These are phyloP conservation scores for Upupa epops DNA, from an alignment of 2,113 vertebrate genomes.

Conservation along the genomic window DNA sequence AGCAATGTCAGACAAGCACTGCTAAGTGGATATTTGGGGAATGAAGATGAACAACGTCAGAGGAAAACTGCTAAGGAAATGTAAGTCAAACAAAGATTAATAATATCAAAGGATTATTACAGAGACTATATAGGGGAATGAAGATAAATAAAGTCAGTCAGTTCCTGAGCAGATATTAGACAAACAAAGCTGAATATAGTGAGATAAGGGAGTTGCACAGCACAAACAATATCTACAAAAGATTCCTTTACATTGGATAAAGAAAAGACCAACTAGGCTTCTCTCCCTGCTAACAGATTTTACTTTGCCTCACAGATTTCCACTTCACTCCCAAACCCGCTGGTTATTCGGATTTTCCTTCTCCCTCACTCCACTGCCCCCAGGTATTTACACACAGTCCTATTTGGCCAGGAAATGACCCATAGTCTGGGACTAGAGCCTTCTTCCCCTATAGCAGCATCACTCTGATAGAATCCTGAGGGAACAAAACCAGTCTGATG, in stretches of 20 bases:
- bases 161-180: neutral
- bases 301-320: neutral
- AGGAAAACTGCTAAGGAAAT: constrained; percentile 50
- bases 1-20: constrained; percentile 29
- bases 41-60: constrained; percentile 35
- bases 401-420: neutral
- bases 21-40: neutral
- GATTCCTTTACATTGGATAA: neutral
- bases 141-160: constrained; percentile 49
- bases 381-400: neutral
- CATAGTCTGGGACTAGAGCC: neutral
- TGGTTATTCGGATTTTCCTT: neutral
- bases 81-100: constrained; percentile 67
- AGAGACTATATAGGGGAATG: constrained; percentile 8
- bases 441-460: neutral
- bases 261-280: neutral
- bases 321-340: neutral
- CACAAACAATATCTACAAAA: neutral
- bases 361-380: neutral
- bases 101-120: constrained; percentile 32
- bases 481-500: neutral
- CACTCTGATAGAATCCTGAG: neutral
- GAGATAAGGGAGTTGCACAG: neutral
- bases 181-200: constrained; percentile 34
- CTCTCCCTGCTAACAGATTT: neutral